Conservation (phyloP, 2,113 vertebrate species). For the Tiliqua scincoides region DNA sequence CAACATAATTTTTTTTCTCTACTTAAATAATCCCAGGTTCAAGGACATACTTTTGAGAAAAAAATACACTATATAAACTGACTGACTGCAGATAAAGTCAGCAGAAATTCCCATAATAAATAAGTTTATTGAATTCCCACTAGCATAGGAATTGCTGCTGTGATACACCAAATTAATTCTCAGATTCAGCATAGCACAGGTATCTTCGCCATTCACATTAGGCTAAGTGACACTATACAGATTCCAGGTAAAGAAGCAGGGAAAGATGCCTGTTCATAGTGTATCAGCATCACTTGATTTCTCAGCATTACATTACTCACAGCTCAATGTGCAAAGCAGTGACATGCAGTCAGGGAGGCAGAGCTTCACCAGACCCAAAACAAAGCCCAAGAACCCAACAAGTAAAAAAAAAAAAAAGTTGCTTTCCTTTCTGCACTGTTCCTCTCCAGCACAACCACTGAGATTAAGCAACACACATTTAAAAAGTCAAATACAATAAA, state of each 20-base stretch:
- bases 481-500: too few relatives aligned
- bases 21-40: background rate
- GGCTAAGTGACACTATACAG: background rate
- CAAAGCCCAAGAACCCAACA: too few relatives aligned
- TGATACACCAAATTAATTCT: background rate
- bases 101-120: background rate
- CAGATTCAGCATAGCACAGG: background rate
- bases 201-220: background rate
- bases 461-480: too few relatives aligned
- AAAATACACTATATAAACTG: background rate
- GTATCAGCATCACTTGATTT: background rate
- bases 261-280: background rate
- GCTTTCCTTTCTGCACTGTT: too few relatives aligned
- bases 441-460: too few relatives aligned
- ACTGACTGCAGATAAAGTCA: background rate
- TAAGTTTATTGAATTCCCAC: background rate
- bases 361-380: too few relatives aligned
- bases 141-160: background rate
- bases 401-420: too few relatives aligned
- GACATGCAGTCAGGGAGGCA: too few relatives aligned
- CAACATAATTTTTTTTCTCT: background rate
- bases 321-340: background rate
- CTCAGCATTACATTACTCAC: background rate
- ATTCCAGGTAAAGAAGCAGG: background rate
- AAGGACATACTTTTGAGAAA: background rate